Percentiles rank a stretch among this genome's conserved stretches.
phyloP scores from a whole-genome alignment of 2,113 vertebrate genomes.

The Sprattus sprattus region DNA sequence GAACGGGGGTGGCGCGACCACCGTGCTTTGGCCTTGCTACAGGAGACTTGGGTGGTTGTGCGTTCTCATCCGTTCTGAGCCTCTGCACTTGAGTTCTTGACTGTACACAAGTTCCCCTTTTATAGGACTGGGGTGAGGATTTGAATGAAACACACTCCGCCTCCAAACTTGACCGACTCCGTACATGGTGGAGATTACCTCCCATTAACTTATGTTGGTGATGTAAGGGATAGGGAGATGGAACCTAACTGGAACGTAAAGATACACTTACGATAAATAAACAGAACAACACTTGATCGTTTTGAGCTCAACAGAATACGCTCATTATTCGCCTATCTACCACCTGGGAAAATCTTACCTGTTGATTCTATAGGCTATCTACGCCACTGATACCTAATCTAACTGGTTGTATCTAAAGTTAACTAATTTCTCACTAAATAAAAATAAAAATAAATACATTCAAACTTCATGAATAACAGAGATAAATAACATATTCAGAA shows the following conservation, averaged over 20 bases:
- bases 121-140: conserved; percentile 82
- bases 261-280: not conserved
- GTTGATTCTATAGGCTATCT: not conserved
- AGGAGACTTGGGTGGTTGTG: conserved; percentile 26
- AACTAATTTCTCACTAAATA: not conserved
- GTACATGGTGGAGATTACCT: conserved; percentile 88
- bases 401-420: not conserved
- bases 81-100: conserved; percentile 65
- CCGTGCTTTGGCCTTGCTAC: conserved; percentile 16
- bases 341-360: not conserved
- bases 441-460: not conserved
- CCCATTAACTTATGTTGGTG: conserved; percentile 11
- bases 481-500: not conserved
- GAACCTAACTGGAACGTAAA: not conserved
- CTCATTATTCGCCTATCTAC: not conserved
- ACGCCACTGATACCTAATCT: not conserved
- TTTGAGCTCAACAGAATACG: not conserved
- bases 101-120: conserved; percentile 75
- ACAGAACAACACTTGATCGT: not conserved
- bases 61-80: conserved; percentile 69
- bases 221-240: conserved; percentile 6
- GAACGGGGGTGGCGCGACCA: conserved; percentile 63
- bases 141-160: conserved; percentile 93
- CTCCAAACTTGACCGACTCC: conserved; percentile 85
- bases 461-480: not conserved